Base-by-base conservation (phyloP, 1,140 invertebrate genomes). In the Periplaneta americana region DNA sequence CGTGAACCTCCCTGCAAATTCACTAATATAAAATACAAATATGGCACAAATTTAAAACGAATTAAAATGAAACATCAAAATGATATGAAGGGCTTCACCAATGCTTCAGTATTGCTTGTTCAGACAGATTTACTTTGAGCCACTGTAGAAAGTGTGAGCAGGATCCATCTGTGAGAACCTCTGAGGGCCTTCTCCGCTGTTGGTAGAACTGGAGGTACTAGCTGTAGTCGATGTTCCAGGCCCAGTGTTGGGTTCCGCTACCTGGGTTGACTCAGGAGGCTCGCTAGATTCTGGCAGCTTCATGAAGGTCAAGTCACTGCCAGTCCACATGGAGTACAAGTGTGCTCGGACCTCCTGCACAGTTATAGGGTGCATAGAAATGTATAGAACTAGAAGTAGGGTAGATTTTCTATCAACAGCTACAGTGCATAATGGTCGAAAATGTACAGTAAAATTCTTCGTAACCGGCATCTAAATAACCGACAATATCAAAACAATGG, bases 311-410 rank as follows among this genome's bases (percentile, higher is more conserved):
- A 90, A 83, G 83, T 91, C 90, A 79, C 87, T 87, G 39, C 89
- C 89, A 82, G 88, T 90, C 90, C 90, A 91, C 89, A 91, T 90
- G 36, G 89, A 90, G 81, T 91, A 91, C n/a, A 91, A 85, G 80
- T 90, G 89, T 80, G 89, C 79, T 13, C 82, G 66, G 22, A 89
- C 82, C 87, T 89, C 89, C 89, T 89, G 83, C 77, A 86, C 84
- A 35, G 31, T 33, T 13, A 75, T 34, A 75, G 22, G 28, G n/a
- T n/a, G n/a, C n/a, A n/a, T n/a, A n/a, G n/a, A n/a, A n/a, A n/a
- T n/a, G n/a, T n/a, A n/a, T n/a, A n/a, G n/a, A n/a, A n/a, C n/a
- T n/a, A n/a, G n/a, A n/a, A n/a, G n/a, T n/a, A n/a, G n/a, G n/a
- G n/a, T n/a, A n/a, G n/a, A n/a, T n/a, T n/a, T n/a, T n/a, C n/a